Evolutionary conservation across 2,888 invertebrate species (phyloP).

Genomic region (Heliconius ethilla): DNA sequence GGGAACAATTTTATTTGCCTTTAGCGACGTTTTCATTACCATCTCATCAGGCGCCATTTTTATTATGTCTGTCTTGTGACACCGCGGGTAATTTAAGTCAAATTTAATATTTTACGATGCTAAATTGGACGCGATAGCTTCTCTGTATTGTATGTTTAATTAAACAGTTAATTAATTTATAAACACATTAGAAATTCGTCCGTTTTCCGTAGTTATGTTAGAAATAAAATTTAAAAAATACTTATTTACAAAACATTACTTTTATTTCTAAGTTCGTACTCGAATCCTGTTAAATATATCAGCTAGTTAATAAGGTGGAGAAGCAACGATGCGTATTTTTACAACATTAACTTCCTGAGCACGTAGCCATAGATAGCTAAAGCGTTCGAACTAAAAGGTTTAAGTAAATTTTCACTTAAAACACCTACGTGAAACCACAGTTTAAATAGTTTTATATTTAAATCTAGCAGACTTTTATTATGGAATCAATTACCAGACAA

Average conservation of each 20-base stretch:
- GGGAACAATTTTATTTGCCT: conserved; percentile 61
- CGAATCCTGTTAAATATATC: conserved; percentile 1
- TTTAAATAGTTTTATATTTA: conserved; percentile 1
- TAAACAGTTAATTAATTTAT: neutral
- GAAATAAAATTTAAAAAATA: neutral
- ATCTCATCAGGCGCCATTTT: conserved; percentile 65
- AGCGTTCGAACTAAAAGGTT: conserved; percentile 16
- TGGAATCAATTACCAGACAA: neutral
- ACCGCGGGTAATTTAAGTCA: conserved; percentile 54
- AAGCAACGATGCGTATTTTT: conserved; percentile 6
- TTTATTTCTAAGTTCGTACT: neutral
- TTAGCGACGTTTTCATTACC: conserved; percentile 69
- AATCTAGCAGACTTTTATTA: neutral
- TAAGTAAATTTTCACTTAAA: conserved; percentile 9
- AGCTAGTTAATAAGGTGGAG: conserved; percentile 4
- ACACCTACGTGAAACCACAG: neutral
- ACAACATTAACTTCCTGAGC: neutral
- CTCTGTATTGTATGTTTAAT: conserved; percentile 42
- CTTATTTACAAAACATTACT: neutral
- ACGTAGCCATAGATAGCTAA: conserved; percentile 15
- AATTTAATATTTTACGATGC: conserved; percentile 62
- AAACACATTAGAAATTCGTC: neutral
- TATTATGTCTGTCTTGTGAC: conserved; percentile 55
- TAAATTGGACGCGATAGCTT: conserved; percentile 60
- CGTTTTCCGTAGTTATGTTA: neutral